These are phyloP conservation scores for Chaunax sp. DNA, from an alignment of 2,797 vertebrate species.

Conservation along the genomic window DNA sequence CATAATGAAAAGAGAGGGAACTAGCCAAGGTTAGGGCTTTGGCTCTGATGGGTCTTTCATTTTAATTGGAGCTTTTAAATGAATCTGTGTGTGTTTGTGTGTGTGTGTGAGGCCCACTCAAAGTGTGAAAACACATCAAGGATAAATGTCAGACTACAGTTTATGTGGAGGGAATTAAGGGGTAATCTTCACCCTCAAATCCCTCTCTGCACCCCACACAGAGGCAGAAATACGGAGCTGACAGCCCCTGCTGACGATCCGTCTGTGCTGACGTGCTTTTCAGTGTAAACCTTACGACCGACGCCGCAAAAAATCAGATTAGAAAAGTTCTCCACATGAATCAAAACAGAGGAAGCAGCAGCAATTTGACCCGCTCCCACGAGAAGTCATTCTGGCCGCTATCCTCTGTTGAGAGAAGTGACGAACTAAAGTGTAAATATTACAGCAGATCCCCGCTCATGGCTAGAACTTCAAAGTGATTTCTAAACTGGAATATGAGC, in stretches of 20 bases:
- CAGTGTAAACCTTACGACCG: constrained; percentile 44
- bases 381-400: constrained; percentile 40
- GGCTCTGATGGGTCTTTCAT: constrained; percentile 32
- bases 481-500: constrained; percentile 19
- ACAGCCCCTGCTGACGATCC: constrained; percentile 44
- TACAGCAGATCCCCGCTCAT: constrained; percentile 35
- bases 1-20: constrained; percentile 38
- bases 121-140: constrained; percentile 63
- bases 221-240: constrained; percentile 29
- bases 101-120: constrained; percentile 41
- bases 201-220: constrained; percentile 29
- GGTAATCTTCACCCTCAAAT: constrained; percentile 62
- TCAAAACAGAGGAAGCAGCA: constrained; percentile 61
- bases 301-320: constrained; percentile 53
- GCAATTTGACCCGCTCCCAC: constrained; percentile 43
- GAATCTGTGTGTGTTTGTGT: constrained; percentile 33
- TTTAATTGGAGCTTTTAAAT: constrained; percentile 67
- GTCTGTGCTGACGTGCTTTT: constrained; percentile 15
- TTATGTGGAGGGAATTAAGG: constrained; percentile 58
- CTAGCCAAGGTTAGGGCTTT: constrained; percentile 52
- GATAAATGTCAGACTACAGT: constrained; percentile 66
- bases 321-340: constrained; percentile 33
- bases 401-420: constrained; percentile 54
- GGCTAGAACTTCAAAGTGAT: constrained; percentile 55
- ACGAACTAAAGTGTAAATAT: constrained; percentile 49